Evolutionary conservation across 2,797 vertebrate genomes (phyloP).

Genomic region (Acrossocheilus wenchowensis): DNA sequence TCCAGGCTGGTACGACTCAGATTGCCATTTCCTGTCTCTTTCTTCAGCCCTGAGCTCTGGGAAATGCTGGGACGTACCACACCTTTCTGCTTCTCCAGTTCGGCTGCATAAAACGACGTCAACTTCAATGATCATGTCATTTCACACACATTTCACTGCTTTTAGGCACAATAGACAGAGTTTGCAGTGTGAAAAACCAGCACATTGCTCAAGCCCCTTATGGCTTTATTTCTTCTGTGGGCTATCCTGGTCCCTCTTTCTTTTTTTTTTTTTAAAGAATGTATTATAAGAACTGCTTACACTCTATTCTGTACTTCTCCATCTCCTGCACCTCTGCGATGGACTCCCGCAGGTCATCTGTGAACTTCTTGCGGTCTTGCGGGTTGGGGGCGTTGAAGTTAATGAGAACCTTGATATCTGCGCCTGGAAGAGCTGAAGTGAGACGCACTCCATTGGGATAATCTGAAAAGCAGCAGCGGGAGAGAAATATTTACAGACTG

Average conservation of each 20-base stretch:
- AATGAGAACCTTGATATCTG: constrained; percentile 94
- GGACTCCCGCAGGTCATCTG: constrained; percentile 93
- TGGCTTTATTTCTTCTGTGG: neutral
- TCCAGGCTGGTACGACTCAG: constrained; percentile 90
- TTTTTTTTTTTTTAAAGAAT: neutral
- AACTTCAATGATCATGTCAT: neutral
- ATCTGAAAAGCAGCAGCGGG: constrained; percentile 75
- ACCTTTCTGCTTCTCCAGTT: constrained; percentile 96
- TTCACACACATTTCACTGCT: constrained; percentile 5
- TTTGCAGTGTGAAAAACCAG: neutral
- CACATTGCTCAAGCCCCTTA: neutral
- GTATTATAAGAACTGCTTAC: constrained; percentile 77
- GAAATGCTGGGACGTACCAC: constrained; percentile 91
- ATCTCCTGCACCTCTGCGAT: constrained; percentile 97
- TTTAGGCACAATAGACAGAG: neutral
- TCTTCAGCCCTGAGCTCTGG: constrained; percentile 90
- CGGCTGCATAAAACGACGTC: constrained; percentile 77
- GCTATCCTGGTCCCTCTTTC: neutral
- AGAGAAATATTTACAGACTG: constrained; percentile 36
- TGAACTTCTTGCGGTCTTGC: constrained; percentile 97
- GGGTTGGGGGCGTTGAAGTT: constrained; percentile 98
- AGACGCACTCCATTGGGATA: constrained; percentile 96
- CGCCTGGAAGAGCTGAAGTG: constrained; percentile 92
- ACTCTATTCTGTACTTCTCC: constrained; percentile 98
- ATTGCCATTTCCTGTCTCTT: constrained; percentile 89